These are phyloP conservation scores for Spialia ferax DNA, from an alignment of 2,888 invertebrate species.

Conservation along the genomic window DNA sequence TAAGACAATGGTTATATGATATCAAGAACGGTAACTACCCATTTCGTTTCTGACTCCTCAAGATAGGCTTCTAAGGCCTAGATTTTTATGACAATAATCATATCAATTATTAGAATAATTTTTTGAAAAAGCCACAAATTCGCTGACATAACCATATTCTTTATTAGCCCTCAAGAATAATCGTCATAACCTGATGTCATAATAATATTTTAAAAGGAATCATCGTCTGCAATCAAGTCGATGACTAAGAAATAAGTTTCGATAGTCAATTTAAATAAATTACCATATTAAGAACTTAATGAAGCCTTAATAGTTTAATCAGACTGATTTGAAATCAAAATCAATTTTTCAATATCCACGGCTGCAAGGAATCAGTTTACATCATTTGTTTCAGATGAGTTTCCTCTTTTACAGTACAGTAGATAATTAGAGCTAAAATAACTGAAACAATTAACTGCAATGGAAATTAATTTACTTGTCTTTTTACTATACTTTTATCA, in stretches of 20 bases:
- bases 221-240: slow-evolving; percentile 15
- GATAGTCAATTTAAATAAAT: too few relatives aligned
- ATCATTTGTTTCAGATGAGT: too few relatives aligned
- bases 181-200: slow-evolving; percentile 20
- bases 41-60: too few relatives aligned
- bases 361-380: background rate
- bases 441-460: too few relatives aligned
- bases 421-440: too few relatives aligned
- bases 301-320: slow-evolving; percentile 23
- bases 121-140: background rate
- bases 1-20: too few relatives aligned
- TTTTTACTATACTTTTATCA: too few relatives aligned
- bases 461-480: too few relatives aligned
- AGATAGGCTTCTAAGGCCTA: too few relatives aligned
- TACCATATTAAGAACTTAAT: slow-evolving; percentile 22
- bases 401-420: too few relatives aligned
- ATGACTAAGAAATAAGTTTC: slow-evolving; percentile 29
- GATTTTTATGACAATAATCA: too few relatives aligned
- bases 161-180: slow-evolving; percentile 8
- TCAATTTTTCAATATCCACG: background rate
- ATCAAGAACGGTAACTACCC: background rate
- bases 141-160: slow-evolving; percentile 6
- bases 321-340: slow-evolving; percentile 7
- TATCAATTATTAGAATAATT: too few relatives aligned
- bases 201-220: slow-evolving; percentile 22